Evolutionary conservation across 2,888 invertebrate species (phyloP), one percentile per base, ranked within the genome.

Genomic region (Chironomus riparius): DNA sequence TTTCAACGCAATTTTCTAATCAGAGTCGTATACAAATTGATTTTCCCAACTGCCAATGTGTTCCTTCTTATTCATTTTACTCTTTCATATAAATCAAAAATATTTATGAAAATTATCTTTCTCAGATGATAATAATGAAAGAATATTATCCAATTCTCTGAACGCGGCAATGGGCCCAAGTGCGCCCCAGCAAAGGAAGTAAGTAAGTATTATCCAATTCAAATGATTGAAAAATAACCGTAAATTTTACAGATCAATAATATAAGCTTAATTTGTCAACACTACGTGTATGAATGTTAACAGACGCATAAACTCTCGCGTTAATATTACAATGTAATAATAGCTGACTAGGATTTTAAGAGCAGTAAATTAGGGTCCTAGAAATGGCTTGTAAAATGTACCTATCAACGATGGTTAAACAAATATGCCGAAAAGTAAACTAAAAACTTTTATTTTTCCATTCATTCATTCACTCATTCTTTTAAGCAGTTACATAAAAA

Each of bases 1-100:
- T 62, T 38, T 62, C 62, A 62, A 62, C 62, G 62, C 62, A 62
- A 62, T 62, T 62, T 22, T 62, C 62, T 62, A 62, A 62, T 62
- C 62, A 18, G 62, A 62, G n/a, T 22, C 10, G 62, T 22, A 21
- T 18, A 62, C 62, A 62, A 62, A 62, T 62, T 62, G 62, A 62
- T 62, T 62, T 62, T 22, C 62, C 10, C 12, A 18, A 62, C 7
- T 7, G 7, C 21, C 18, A 5, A 62, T 7, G 12, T 18, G 10
- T 15, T 62, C 5, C 28, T 28, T 28, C 3, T 28, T 28, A 28
- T 28, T 28, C 28, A 28, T 4, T 18, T 12, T 22, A 21, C 62
- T 62, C 50, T 50, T 48, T n/a, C 3, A 0, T 24, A 3, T 2
- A 24, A 3, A 24, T 3, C 3, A 24, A 24, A 24, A 24, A 3